Base-by-base conservation (phyloP, 2,888 invertebrate genomes). In the Mesoligia furuncula region DNA sequence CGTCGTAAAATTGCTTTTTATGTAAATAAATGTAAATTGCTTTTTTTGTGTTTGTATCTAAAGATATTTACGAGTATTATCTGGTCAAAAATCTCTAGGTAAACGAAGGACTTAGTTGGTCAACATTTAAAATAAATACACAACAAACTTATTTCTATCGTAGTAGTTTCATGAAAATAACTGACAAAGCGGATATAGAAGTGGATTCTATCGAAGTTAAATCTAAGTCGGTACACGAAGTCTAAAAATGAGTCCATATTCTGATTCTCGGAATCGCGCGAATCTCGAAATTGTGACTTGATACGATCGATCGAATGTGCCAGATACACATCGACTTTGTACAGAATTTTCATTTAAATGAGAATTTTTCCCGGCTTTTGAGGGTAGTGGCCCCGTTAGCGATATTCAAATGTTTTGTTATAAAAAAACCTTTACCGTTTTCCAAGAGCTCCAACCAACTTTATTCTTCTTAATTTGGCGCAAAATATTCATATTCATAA, bases 241-340 rank as follows among this genome's bases (percentile, higher is more conserved):
- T 77, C 17, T 67, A 54, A 62, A 59, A 45, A 62, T 68, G 31
- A 77, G 27, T 54, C 39, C 24, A 64, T 64, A 64, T 31, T 66
- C 39, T 48, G 39, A 59, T 45, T 66, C 27, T 36, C 31, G 13
- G n/a, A 51, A 70, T 77, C 65, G 27, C 48, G 4, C 9, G 9
- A 20, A 61, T 54, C 45, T 64, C 8, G 31, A 62, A 36, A 76
- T 73, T 48, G 54, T 45, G n/a, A 67, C 31, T 54, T 48, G 39
- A 57, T 70, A 51, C 8, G 31, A 73, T 59, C 39, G 51, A 73
- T 68, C 13, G 31, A 57, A 68, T 73, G 39, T 57, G 15, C n/a
- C 31, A 68, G 62, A 68, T 59, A 64, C 45, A 54, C 39, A 39
- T 45, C 31, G 24, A 36, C 24, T 64, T 27, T 64, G 59, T 73